Conservation (phyloP, 2,888 invertebrate species). For the Cryptus viduatorius region DNA sequence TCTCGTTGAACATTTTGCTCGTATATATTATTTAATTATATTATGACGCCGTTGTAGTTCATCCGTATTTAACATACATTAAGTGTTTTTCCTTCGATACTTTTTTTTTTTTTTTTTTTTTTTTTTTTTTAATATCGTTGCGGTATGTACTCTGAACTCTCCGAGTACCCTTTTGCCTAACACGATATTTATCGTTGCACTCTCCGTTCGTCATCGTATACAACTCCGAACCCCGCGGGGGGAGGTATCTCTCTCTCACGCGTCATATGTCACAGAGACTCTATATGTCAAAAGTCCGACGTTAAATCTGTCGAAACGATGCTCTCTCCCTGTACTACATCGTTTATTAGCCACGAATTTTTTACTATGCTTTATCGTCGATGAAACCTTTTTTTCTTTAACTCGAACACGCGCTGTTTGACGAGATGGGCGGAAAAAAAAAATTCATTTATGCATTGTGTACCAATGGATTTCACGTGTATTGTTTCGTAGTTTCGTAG, state of each 20-base stretch:
- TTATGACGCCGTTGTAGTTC: constrained; percentile 55
- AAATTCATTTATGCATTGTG: not conserved
- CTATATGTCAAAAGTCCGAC: constrained; percentile 62
- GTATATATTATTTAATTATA: constrained; percentile 64
- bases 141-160: constrained; percentile 6
- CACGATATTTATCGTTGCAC: constrained; percentile 66
- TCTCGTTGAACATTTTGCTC: constrained; percentile 46
- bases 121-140: too few species aligned
- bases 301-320: constrained; percentile 43
- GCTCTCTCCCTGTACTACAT: not conserved
- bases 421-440: too few species aligned
- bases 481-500: constrained; percentile 6
- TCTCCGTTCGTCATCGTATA: constrained; percentile 50
- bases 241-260: constrained; percentile 18
- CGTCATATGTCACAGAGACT: constrained; percentile 60
- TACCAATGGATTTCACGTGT: not conserved
- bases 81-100: too few species aligned
- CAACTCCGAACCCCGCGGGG: too few species aligned
- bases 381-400: not conserved
- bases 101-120: too few species aligned
- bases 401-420: too few species aligned
- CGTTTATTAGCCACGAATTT: too few species aligned
- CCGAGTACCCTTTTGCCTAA: constrained; percentile 49
- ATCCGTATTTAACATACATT: constrained; percentile 49
- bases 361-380: not conserved